Base-by-base conservation (phyloP, 2,888 invertebrate species). In the Oligia fasciuncula region DNA sequence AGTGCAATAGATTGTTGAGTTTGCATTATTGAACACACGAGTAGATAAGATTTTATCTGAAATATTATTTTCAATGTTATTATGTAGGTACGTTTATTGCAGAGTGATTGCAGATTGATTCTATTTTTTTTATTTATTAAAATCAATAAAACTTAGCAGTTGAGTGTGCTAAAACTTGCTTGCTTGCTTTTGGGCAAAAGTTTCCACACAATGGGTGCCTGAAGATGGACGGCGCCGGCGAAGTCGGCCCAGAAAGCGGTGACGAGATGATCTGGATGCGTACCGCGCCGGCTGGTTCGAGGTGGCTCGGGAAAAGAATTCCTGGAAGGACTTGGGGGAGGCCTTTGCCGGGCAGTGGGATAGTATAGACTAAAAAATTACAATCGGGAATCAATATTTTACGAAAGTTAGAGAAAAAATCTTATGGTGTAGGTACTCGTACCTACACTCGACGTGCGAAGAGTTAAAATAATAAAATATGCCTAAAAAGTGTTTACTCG, bases 1-100 rank as follows among this genome's bases (percentile, higher is more conserved):
- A 75, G 23, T 75, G 71, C 66, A 81, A 76, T 54, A 17, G 6
- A 49, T 60, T 49, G 43, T 73, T 76, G 62, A 76, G 19, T 29
- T 49, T 17, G 17, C 4, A 49, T 65, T 62, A 62, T 49, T 71
- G 13, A 43, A 35, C n/a, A 54, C 3, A 9, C 43, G 43, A 9
- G 43, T 9, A 19, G 65, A 17, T 80, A 73, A 51, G 49, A 73
- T 54, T 70, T 9, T 6, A 74, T 65, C 54, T 40, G 0, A 49
- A 40, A 40, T 40, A 23, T 2, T 29, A 9, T 19, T 69, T 77
- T 46, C 1, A 51, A 13, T 40, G 23, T 77, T 77, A 54, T 35
- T 49, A 23, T 29, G 43, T n/a, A n/a, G n/a, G n/a, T 51, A 46
- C 0, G 9, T 73, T 46, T 19, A 46, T 73, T 67, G 46, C 35